Base-by-base conservation (phyloP, 1,140 invertebrate genomes). In the Oreohelix idahoensis region DNA sequence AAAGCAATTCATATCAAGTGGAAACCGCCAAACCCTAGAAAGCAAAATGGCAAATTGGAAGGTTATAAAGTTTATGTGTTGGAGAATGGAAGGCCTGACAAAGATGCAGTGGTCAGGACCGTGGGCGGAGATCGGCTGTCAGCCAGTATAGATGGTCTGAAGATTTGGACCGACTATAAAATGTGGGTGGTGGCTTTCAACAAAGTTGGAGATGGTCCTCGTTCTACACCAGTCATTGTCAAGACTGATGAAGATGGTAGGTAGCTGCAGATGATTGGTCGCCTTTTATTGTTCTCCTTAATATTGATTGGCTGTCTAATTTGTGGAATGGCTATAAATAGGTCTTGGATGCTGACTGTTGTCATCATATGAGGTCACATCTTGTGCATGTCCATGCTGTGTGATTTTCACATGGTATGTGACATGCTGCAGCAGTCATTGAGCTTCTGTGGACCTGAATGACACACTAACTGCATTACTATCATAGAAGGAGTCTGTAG, bases 241-340 rank as follows among this genome's bases (percentile, higher is more conserved):
- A 96, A 95, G 94, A 99, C 98, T 84, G 96, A 97, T 92, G 98
- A 99, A 96, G 97, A 98, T 95, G 98, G 98, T 99, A 98, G 95
- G 97, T 97, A 95, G 94, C 58, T 42, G 42, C n/a, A 17, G 17
- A 49, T 49, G 45, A 49, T 49, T 49, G 45, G 17, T 49, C 17
- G 45, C 75, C 35, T 38, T 51, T 77, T 23, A 4, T 77, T 77
- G n/a, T n/a, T 23, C 39, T 77, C 45, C 45, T 77, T 77, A 49
- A 8, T n/a, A n/a, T 13, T 78, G n/a, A 45, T 38, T 79, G 78
- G 36, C 38, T 79, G 78, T 15, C 78, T 79, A n/a, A 23, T 79
- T 79, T 29, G 36, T 79, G 32, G 78, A 39, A 79, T 79, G 78
- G 78, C 78, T 79, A 79, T 79, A 38, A 35, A 39, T 79, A 66